A percentile compares a stretch with the other conserved stretches of the same genome.
Evolutionary conservation across 2,113 vertebrate species (phyloP).

Genomic region (Illadopsis cleaveri): DNA sequence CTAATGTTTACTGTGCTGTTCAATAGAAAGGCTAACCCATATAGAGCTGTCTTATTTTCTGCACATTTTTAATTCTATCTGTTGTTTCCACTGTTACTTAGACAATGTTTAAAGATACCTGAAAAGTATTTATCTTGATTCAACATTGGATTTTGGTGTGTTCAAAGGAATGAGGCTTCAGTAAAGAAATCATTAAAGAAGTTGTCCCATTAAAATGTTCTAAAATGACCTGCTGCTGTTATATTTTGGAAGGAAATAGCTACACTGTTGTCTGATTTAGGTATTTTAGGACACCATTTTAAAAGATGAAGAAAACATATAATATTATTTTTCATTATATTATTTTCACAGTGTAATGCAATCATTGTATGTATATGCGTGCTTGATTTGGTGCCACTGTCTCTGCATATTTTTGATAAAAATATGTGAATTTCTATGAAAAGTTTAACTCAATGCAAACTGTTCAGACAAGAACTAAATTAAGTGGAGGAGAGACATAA

Average conservation of each 20-base stretch:
- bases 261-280: neutral
- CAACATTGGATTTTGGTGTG: neutral
- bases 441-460: neutral
- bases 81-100: neutral
- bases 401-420: neutral
- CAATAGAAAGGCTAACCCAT: neutral
- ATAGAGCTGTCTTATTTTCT: neutral
- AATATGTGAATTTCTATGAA: neutral
- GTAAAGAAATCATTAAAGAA: neutral
- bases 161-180: neutral
- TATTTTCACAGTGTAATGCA: neutral
- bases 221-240: neutral
- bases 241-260: neutral
- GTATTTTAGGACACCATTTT: neutral
- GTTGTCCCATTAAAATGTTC: neutral
- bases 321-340: neutral
- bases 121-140: neutral
- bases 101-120: neutral
- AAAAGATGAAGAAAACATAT: neutral
- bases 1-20: neutral
- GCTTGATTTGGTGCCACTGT: neutral
- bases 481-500: neutral
- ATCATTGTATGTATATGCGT: neutral
- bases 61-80: neutral
- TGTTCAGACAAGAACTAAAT: neutral